phyloP scores from a whole-genome alignment of 1,140 invertebrate genomes.

The Diachasma alloeum region DNA sequence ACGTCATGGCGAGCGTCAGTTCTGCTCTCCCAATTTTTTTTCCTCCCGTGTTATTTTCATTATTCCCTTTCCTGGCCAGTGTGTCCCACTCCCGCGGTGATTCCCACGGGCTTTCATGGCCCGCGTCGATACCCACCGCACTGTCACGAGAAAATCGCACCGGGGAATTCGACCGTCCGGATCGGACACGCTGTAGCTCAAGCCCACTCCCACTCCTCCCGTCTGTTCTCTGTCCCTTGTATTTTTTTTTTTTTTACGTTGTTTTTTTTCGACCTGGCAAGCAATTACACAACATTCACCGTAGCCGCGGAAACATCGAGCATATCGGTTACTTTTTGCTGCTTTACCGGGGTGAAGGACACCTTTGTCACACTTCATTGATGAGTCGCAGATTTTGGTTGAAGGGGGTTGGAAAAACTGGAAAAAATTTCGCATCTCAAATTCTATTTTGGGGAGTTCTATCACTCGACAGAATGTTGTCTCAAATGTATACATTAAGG shows the following conservation, averaged over 20 bases:
- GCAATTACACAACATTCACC: constrained; percentile 21
- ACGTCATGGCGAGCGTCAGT: constrained; percentile 17
- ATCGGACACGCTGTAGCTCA: constrained; percentile 19
- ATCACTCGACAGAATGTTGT: too few relatives aligned
- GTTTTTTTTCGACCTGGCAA: constrained; percentile 8
- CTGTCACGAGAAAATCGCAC: constrained; percentile 28
- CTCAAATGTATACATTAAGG: too few relatives aligned
- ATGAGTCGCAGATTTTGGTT: too few relatives aligned
- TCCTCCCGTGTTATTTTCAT: constrained; percentile 26
- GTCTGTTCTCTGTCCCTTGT: not conserved
- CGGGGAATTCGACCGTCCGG: constrained; percentile 27
- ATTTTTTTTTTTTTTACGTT: not conserved
- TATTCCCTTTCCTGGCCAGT: constrained; percentile 21
- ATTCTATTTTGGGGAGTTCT: too few relatives aligned
- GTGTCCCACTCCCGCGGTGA: constrained; percentile 17
- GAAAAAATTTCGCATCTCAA: too few relatives aligned
- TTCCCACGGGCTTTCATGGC: constrained; percentile 26
- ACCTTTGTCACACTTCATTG: constrained; percentile 8
- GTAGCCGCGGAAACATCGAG: not conserved
- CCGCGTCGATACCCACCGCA: constrained; percentile 20
- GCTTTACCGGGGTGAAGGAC: not conserved
- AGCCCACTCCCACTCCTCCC: not conserved
- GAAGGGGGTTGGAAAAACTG: not conserved
- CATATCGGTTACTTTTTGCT: not conserved
- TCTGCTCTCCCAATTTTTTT: not conserved